Evolutionary conservation across 1,140 invertebrate species (phyloP).

Genomic region (Drosophila hydei): DNA sequence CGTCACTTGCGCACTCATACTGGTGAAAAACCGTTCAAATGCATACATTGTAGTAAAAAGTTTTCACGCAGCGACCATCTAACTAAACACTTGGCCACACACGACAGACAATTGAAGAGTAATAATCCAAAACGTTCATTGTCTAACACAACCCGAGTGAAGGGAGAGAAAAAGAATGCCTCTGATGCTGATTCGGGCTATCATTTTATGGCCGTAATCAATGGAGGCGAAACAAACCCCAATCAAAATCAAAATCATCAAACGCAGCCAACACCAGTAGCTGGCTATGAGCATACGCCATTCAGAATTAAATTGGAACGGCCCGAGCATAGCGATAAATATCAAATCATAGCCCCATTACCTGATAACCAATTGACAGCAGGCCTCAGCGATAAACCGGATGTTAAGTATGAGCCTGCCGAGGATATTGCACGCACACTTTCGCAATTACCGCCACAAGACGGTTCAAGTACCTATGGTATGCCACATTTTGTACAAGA

Average conservation of each 20-base stretch:
- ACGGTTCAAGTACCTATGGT: conserved; percentile 62
- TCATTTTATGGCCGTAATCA: conserved; percentile 73
- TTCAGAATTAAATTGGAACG: conserved; percentile 76
- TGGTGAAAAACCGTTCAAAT: conserved; percentile 92
- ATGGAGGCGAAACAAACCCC: conserved; percentile 29
- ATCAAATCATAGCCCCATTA: conserved; percentile 60
- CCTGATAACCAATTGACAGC: conserved; percentile 53
- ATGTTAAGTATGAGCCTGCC: conserved; percentile 68
- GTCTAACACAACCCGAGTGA: conserved; percentile 38
- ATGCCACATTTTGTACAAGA: conserved; percentile 84
- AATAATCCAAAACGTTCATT: conserved; percentile 59
- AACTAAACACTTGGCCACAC: conserved; percentile 88
- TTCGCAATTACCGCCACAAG: conserved; percentile 64
- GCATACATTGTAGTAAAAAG: conserved; percentile 89
- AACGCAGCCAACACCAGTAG: conserved; percentile 31
- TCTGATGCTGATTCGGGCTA: conserved; percentile 63
- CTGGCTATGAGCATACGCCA: conserved; percentile 50
- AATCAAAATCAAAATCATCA: conserved; percentile 43
- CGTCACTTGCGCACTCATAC: conserved; percentile 87
- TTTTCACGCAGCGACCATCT: conserved; percentile 94
- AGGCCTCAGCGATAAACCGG: conserved; percentile 59
- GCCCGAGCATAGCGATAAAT: conserved; percentile 76
- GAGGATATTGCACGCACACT: conserved; percentile 72
- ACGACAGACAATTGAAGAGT: conserved; percentile 65
- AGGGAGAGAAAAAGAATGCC: conserved; percentile 52